These are phyloP conservation scores for Pipra filicauda DNA, from an alignment of 2,113 vertebrate species.

Conservation along the genomic window DNA sequence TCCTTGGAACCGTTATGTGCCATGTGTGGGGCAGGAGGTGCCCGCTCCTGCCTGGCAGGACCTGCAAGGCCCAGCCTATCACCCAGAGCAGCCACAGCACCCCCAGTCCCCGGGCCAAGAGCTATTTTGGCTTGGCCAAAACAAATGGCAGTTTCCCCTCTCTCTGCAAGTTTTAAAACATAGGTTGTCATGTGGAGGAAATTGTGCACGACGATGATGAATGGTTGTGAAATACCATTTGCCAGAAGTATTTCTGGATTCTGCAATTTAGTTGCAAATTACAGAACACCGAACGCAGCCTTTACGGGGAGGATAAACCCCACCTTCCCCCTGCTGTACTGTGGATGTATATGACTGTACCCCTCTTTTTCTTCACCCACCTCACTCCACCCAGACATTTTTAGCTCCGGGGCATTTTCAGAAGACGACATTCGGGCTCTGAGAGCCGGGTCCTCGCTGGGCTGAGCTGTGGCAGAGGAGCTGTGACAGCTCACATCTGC, in stretches of 20 bases:
- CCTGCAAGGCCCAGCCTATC: neutral
- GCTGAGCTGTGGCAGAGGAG: neutral
- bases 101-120: neutral
- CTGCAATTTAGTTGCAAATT: conserved; percentile 58
- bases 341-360: neutral
- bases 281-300: neutral
- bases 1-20: neutral
- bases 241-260: conserved; percentile 57
- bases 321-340: neutral
- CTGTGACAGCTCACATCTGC: conserved; percentile 46
- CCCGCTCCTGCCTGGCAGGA: rapidly evolving
- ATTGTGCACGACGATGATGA: conserved; percentile 5
- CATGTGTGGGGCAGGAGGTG: neutral
- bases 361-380: neutral
- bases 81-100: neutral
- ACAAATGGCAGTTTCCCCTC: conserved; percentile 55
- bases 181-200: conserved; percentile 49
- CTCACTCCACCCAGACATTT: neutral
- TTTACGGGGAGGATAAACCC: neutral
- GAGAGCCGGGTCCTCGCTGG: neutral
- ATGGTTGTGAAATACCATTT: conserved; percentile 46
- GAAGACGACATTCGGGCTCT: neutral
- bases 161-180: conserved; percentile 36
- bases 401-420: neutral
- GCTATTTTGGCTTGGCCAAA: conserved; percentile 25